Percentiles rank a stretch among this genome's conserved stretches.
Conservation (phyloP, 2,888 invertebrate species). For the Eupithecia subumbrata region DNA sequence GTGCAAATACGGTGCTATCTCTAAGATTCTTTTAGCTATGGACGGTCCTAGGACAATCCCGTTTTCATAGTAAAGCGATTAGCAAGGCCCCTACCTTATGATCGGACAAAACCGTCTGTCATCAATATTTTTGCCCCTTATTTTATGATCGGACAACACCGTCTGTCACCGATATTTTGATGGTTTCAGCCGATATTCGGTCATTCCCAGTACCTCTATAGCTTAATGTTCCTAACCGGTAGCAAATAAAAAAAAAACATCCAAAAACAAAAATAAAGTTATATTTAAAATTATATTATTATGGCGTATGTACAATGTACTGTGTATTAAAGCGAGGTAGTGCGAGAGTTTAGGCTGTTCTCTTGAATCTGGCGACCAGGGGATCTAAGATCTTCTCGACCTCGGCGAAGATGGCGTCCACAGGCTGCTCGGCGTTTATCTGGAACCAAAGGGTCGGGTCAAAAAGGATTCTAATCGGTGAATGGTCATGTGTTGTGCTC, state of each 20-base stretch:
- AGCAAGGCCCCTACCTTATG: no score
- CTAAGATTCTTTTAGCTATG: no score
- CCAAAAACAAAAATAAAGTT: conserved; percentile 17
- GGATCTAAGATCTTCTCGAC: conserved; percentile 86
- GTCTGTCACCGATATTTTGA: no score
- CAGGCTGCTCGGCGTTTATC: conserved; percentile 91
- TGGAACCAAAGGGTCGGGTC: conserved; percentile 62
- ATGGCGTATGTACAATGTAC: conserved; percentile 36
- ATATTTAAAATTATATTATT: conserved; percentile 28
- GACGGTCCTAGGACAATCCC: no score
- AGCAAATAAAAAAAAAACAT: neutral
- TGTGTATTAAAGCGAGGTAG: conserved; percentile 24
- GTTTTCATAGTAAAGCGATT: no score
- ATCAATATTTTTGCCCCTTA: no score
- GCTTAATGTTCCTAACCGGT: neutral
- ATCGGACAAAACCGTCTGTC: no score
- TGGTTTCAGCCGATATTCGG: no score
- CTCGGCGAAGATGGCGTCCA: conserved; percentile 91
- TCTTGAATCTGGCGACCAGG: conserved; percentile 50
- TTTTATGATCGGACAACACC: no score
- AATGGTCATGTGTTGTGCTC: neutral
- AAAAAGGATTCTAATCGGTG: neutral
- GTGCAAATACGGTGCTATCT: no score
- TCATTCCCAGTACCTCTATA: no score
- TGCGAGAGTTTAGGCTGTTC: conserved; percentile 29